Conservation (phyloP, 2,797 vertebrate genomes). For the Sciaenops ocellatus region DNA sequence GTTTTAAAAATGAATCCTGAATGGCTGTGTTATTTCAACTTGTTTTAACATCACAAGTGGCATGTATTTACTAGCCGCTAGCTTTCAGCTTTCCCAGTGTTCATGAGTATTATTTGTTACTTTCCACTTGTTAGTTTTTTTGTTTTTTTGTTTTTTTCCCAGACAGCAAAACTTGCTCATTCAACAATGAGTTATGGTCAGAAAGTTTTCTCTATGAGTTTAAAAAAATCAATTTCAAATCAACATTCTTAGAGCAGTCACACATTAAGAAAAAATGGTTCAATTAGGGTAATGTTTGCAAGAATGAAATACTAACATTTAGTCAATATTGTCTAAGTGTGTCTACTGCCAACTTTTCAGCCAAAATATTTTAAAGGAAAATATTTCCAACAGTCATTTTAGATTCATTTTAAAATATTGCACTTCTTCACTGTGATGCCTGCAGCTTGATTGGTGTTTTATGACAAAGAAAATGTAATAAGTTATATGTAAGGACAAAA, state of each 20-base stretch:
- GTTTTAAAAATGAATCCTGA: neutral
- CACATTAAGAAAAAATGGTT: too few relatives aligned
- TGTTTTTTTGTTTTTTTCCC: neutral
- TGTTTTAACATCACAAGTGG: constrained; percentile 11
- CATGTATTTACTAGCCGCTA: constrained; percentile 1
- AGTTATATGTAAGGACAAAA: too few relatives aligned
- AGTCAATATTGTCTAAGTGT: neutral
- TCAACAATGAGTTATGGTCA: neutral
- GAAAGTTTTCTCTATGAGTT: neutral
- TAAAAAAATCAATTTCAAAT: neutral
- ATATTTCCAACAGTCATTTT: too few relatives aligned
- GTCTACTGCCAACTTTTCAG: neutral
- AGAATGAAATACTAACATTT: neutral
- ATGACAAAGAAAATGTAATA: neutral
- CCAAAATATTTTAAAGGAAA: neutral
- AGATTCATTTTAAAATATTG: too few relatives aligned
- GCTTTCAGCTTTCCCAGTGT: neutral
- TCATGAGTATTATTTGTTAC: constrained; percentile 7
- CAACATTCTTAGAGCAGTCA: neutral
- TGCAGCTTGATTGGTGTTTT: neutral
- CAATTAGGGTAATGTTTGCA: neutral
- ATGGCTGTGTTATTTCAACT: constrained; percentile 7
- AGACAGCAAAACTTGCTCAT: neutral
- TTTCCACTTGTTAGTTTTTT: constrained; percentile 34
- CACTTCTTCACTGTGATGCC: neutral